phyloP scores from a whole-genome alignment of 2,797 vertebrate species.

The Pempheris klunzingeri region DNA sequence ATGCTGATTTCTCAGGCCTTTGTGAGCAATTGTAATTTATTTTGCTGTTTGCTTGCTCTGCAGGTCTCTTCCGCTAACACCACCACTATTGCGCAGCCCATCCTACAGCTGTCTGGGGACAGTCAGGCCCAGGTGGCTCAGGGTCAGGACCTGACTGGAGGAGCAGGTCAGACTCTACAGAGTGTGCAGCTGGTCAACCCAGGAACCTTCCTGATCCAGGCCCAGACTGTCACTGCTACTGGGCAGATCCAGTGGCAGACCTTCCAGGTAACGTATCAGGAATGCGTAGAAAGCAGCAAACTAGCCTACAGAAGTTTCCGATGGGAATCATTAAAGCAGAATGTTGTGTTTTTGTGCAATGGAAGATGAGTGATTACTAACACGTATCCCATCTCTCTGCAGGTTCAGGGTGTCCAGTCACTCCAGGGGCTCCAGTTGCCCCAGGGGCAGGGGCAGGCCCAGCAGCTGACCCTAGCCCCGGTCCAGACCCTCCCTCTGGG shows the following conservation, averaged over 20 bases:
- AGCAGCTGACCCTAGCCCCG: conserved; percentile 97
- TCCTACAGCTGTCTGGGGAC: conserved; percentile 87
- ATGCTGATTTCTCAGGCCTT: not conserved
- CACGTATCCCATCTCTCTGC: conserved; percentile 22
- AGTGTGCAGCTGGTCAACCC: conserved; percentile 98
- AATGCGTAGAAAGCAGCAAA: not conserved
- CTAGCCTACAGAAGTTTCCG: not conserved
- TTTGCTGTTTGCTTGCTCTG: conserved; percentile 32
- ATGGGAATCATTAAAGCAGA: not conserved
- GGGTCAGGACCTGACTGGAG: conserved; percentile 88
- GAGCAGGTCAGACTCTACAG: conserved; percentile 91
- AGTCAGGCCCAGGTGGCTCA: conserved; percentile 91
- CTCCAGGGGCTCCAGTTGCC: conserved; percentile 98
- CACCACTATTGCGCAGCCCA: conserved; percentile 91
- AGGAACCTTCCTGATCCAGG: conserved; percentile 98
- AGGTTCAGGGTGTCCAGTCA: conserved; percentile 99
- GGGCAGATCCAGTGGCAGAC: conserved; percentile 99
- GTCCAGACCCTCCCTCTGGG: conserved; percentile 96
- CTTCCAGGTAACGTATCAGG: conserved; percentile 87
- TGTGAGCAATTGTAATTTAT: not conserved
- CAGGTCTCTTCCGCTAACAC: conserved; percentile 92
- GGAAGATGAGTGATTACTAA: not conserved
- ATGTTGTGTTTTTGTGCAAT: not conserved
- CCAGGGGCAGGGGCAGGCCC: conserved; percentile 88
- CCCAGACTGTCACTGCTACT: conserved; percentile 96